A percentile compares a stretch with the other conserved stretches of the same genome.
phyloP scores from a whole-genome alignment of 2,797 vertebrate species.

The Pangasius macronema region DNA sequence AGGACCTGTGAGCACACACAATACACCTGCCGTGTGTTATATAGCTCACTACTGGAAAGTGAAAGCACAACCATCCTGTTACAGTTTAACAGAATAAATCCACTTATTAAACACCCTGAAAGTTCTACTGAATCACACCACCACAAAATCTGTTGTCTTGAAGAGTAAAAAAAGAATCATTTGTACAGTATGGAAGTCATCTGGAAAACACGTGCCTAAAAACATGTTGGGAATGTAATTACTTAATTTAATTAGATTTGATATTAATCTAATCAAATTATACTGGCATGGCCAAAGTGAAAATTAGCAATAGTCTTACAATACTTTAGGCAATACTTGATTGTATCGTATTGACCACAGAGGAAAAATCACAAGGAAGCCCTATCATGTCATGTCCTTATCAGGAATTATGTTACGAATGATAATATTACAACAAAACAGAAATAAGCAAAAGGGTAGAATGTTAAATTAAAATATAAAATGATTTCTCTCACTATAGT shows the following conservation, averaged over 20 bases:
- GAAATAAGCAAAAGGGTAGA: background rate
- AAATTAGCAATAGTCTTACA: background rate
- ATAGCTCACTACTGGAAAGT: no score
- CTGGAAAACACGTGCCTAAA: background rate
- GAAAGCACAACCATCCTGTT: background rate
- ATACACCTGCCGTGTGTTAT: background rate
- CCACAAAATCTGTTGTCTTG: background rate
- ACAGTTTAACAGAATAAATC: background rate
- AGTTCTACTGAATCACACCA: background rate
- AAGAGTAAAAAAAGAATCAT: background rate
- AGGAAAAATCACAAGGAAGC: background rate
- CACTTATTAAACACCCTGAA: background rate
- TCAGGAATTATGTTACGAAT: background rate
- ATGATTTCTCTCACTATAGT: background rate
- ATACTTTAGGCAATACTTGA: no score
- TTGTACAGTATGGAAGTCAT: background rate
- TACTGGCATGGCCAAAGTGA: background rate
- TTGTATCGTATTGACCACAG: background rate
- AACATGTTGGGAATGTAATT: background rate
- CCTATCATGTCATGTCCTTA: background rate
- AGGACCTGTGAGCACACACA: conserved; percentile 67
- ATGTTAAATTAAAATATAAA: background rate
- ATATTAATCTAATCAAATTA: background rate
- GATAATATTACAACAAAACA: background rate
- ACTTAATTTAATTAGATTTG: background rate